A percentile compares a stretch with the other conserved stretches of the same genome.
Evolutionary conservation across 35 echinoderm and acorn worm genomes (phyloP).

Genomic region (Patiria miniata): DNA sequence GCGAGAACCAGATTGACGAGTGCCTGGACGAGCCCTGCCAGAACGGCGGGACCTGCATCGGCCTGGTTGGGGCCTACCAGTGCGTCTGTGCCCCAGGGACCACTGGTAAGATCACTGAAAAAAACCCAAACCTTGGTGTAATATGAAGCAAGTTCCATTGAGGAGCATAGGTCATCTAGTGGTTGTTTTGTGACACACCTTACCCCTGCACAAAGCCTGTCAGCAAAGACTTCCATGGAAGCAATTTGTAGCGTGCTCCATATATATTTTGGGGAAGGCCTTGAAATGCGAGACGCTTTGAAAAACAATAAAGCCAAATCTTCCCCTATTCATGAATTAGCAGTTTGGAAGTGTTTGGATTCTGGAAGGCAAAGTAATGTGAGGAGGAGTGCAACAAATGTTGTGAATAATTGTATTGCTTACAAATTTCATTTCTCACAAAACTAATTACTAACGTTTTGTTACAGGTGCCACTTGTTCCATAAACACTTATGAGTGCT

Average conservation of each 20-base stretch:
- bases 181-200: too few species aligned
- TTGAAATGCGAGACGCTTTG: too few species aligned
- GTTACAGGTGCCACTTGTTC: slow-evolving; percentile 39
- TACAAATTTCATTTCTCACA: too few species aligned
- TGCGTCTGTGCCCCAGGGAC: slow-evolving; percentile 33
- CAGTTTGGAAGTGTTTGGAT: not conserved
- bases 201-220: not conserved
- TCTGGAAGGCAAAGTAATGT: not conserved
- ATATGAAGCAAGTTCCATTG: not conserved
- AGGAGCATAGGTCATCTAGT: too few species aligned
- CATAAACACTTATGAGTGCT: slow-evolving; percentile 53
- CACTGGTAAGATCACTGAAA: not conserved
- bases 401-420: not conserved
- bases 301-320: too few species aligned
- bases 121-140: not conserved
- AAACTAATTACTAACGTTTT: too few species aligned
- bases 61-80: not conserved
- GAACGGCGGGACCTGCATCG: slow-evolving; percentile 31
- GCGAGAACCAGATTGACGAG: slow-evolving; percentile 35
- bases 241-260: too few species aligned
- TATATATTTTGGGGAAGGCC: too few species aligned
- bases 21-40: slow-evolving; percentile 41
- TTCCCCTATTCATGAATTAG: not conserved
- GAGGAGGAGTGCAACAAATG: not conserved
- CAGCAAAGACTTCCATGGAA: not conserved